Percentiles rank a stretch among this genome's conserved stretches.
These are phyloP conservation scores for Cheilosia scutellata DNA, from an alignment of 2,888 invertebrate species.

Conservation along the genomic window DNA sequence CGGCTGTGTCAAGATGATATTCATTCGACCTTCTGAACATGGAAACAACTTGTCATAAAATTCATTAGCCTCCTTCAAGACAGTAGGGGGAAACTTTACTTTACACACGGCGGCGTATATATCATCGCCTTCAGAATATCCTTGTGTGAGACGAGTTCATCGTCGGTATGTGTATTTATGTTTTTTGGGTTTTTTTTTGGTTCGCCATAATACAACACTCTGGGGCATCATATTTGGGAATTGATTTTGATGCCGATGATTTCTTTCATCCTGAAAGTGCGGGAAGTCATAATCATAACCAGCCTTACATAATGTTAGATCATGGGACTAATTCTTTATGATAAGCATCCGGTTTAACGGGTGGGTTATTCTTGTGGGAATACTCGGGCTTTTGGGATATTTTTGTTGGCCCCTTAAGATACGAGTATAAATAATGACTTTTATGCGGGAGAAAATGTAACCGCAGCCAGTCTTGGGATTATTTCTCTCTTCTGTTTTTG, in stretches of 20 bases:
- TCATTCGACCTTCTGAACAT: conserved; percentile 18
- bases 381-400: conserved; percentile 1
- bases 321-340: conserved; percentile 60
- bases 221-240: conserved; percentile 60
- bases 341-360: conserved; percentile 48
- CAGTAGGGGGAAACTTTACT: neutral
- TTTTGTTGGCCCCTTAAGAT: neutral
- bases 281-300: conserved; percentile 64
- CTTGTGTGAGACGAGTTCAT: conserved; percentile 13
- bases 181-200: neutral
- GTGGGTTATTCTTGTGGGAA: conserved; percentile 20
- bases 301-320: conserved; percentile 40
- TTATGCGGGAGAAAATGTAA: conserved; percentile 38
- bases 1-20: conserved; percentile 30
- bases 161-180: neutral
- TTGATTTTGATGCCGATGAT: conserved; percentile 66
- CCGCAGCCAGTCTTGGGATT: conserved; percentile 11
- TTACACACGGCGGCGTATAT: neutral
- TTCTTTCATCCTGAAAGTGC: conserved; percentile 17
- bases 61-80: conserved; percentile 24
- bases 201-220: conserved; percentile 26
- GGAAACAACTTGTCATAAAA: conserved; percentile 1
- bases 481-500: neutral
- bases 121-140: neutral
- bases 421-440: conserved; percentile 32